Conservation (phyloP, 2,888 invertebrate genomes). For the Anthoptus insignis region DNA sequence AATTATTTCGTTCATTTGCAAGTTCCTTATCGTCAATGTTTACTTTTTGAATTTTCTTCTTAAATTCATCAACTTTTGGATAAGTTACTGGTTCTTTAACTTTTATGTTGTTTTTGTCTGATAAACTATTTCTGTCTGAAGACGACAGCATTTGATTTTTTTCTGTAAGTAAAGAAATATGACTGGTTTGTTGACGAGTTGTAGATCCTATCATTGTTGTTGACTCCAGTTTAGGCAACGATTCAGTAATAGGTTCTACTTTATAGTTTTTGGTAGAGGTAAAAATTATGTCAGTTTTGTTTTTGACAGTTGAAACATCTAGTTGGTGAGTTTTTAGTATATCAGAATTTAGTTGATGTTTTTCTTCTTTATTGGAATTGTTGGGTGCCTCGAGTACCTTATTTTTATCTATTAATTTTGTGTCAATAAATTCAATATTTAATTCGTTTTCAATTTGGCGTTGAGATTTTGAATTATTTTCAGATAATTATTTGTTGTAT, state of each 20-base stretch:
- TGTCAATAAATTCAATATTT: constrained; percentile 40
- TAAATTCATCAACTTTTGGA: constrained; percentile 79
- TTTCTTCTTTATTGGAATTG: neutral
- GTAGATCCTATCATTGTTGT: constrained; percentile 26
- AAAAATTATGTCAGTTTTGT: constrained; percentile 7
- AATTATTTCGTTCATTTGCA: constrained; percentile 71
- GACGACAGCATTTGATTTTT: constrained; percentile 23
- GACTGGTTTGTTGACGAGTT: constrained; percentile 9
- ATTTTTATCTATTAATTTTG: neutral
- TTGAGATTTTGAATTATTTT: constrained; percentile 54
- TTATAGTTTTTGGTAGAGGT: constrained; percentile 11
- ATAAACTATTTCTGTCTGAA: constrained; percentile 40
- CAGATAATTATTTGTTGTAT: constrained; percentile 52
- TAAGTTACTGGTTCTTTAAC: constrained; percentile 56
- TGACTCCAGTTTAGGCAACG: constrained; percentile 26
- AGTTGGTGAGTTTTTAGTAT: constrained; percentile 7
- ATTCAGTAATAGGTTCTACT: constrained; percentile 5
- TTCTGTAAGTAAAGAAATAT: constrained; percentile 3
- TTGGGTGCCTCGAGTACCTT: neutral
- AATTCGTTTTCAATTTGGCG: constrained; percentile 53
- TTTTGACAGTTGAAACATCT: constrained; percentile 35
- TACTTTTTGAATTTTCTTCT: constrained; percentile 81
- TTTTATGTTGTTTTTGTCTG: constrained; percentile 52
- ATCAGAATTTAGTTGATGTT: neutral
- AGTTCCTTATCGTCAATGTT: constrained; percentile 80